Evolutionary conservation across 2,888 invertebrate genomes (phyloP), one percentile per base, ranked within the genome.

Genomic region (Melinaea marsaeus): DNA sequence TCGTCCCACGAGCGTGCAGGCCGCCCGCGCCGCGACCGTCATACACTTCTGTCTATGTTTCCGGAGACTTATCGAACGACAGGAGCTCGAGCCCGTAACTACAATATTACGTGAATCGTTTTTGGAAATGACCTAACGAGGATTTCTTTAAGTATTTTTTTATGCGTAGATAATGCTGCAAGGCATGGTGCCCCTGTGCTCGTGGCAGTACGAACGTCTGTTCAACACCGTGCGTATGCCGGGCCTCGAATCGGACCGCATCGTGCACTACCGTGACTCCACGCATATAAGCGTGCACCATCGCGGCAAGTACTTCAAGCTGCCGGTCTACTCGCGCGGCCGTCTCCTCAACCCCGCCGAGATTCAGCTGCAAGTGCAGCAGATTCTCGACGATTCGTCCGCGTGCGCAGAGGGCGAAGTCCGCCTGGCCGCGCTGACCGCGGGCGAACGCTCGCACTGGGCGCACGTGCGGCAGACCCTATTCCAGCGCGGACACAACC

Each of bases 181-280:
- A 90, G 95, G 95, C 69, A 92, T 97, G 81, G 97, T 99, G 64
- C 99, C 99, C 0, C 90, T 99, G 63, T 99, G 99, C 81, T 99
- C 99, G 0, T 97, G 97, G 95, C 99, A 99, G 85, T 99, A 99
- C 85, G 99, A 99, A 85, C 92, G 99, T 64, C 93, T 98, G 57
- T 99, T 99, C 88, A 99, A 99, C 87, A 99, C 99, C 1, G 97
- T 97, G 2, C 94, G 99, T 64, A 93, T 98, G 61, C 99, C 99
- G 0, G 99, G 99, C 11, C 91, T 96, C 47, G 98, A 99, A 84
- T 95, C 96, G 0, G 98, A 99, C 87, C 96, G 94, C 79, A 95
- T 99, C 65, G 94, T 96, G 1, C 99, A 99, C 81, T 95, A 94
- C 79, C 93, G 94, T 70, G 98, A 98, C 85, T 95, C 96, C 3